Conservation (phyloP, 2,797 vertebrate species). For the Cuculus canorus region DNA sequence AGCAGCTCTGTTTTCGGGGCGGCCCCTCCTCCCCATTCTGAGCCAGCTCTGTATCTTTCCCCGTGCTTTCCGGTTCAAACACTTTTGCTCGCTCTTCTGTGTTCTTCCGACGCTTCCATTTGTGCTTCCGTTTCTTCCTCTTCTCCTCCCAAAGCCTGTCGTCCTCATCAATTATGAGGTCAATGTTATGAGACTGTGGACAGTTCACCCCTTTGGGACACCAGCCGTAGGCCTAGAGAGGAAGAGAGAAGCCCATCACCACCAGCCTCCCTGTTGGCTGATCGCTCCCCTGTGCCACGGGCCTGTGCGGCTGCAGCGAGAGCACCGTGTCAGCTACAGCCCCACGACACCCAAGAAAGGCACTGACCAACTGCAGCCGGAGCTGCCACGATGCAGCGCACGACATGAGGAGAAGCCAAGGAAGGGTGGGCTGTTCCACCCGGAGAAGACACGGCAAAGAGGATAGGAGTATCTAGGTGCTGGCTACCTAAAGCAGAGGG, state of each 20-base stretch:
- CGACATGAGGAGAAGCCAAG: fast-evolving
- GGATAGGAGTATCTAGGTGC: neutral
- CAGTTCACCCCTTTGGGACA: conserved; percentile 89
- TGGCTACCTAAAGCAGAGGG: neutral
- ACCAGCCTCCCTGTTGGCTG: neutral
- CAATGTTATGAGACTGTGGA: conserved; percentile 90
- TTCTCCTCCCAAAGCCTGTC: conserved; percentile 84
- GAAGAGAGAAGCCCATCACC: neutral
- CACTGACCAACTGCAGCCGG: neutral
- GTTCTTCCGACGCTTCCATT: conserved; percentile 80
- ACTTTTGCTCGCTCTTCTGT: neutral
- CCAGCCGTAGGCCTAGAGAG: conserved; percentile 92
- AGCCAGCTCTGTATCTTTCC: conserved; percentile 45
- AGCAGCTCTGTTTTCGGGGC: conserved; percentile 68
- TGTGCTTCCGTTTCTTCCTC: conserved; percentile 80
- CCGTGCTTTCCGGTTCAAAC: neutral
- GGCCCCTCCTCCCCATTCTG: conserved; percentile 55
- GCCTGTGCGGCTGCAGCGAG: neutral
- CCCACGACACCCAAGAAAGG: neutral
- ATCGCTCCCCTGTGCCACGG: neutral
- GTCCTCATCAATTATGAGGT: conserved; percentile 92
- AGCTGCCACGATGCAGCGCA: neutral
- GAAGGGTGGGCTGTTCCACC: neutral
- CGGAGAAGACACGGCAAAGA: neutral
- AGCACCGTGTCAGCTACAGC: neutral